These are phyloP conservation scores for Microchrysa polita DNA, from an alignment of 2,888 invertebrate genomes.

Conservation along the genomic window DNA sequence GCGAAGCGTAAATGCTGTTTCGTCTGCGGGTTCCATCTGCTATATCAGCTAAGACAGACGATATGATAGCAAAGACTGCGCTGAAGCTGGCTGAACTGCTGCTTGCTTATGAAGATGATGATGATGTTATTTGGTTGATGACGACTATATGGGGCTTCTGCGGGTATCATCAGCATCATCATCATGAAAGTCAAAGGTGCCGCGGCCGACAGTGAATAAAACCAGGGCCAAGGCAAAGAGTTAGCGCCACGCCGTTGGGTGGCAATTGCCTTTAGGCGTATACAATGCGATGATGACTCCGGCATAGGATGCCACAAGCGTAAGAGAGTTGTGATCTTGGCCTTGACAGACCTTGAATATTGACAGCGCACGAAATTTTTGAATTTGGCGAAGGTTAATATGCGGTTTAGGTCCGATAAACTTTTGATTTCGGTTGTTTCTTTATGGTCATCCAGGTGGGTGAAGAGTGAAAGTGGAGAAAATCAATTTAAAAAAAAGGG, in stretches of 20 bases:
- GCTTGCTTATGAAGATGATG: constrained; percentile 1
- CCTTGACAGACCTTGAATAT: constrained; percentile 11
- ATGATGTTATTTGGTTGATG: neutral
- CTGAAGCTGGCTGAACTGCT: neutral
- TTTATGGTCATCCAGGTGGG: too few relatives aligned
- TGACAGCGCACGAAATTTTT: too few relatives aligned
- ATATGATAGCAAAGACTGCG: neutral
- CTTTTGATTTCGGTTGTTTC: too few relatives aligned
- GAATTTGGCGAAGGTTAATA: too few relatives aligned
- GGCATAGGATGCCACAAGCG: neutral
- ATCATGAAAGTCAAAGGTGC: constrained; percentile 12
- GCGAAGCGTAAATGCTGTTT: neutral
- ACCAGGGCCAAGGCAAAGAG: constrained; percentile 13
- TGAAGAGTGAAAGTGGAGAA: too few relatives aligned
- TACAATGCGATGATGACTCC: neutral
- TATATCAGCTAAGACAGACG: too few relatives aligned
- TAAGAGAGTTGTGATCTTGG: constrained; percentile 17
- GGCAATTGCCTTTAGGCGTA: neutral
- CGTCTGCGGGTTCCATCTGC: too few relatives aligned
- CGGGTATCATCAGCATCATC: constrained; percentile 14
- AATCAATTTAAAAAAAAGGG: too few relatives aligned
- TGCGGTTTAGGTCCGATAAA: too few relatives aligned
- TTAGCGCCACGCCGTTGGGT: constrained; percentile 16
- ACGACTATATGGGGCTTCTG: constrained; percentile 15
- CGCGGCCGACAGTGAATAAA: constrained; percentile 13